Base-by-base conservation (phyloP, 2,113 vertebrate genomes). In the Syngnathoides biaculeatus region DNA sequence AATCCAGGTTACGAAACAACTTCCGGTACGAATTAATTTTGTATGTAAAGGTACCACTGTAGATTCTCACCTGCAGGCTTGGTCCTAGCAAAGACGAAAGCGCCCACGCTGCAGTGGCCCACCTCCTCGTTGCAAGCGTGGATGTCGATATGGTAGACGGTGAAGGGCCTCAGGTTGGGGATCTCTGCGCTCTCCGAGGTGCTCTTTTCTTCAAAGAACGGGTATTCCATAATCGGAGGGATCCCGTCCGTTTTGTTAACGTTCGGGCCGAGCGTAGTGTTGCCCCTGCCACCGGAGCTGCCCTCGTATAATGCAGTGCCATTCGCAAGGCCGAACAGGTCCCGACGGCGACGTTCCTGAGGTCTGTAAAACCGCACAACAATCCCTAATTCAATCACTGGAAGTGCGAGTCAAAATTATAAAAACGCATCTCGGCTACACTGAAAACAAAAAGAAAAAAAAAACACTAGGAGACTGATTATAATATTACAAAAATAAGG, bases 51-150 rank as follows among this genome's bases (percentile, higher is more conserved):
- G n/a, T n/a, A n/a, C n/a, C n/a, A n/a, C 12, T 2, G 2, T 9
- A n/a, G 13, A 67, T 35, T 48, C 84, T 83, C 83, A 99, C 97
- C 95, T 93, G 95, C 95, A 14, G 95, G 96, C 93, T 95, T 97
- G 67, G 97, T 99, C 82, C 97, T 93, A 40, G 97, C 94, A 71
- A 95, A 98, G 70, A 98, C 94, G 0, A 98, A 99, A 79, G 95
- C 94, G 20, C 95, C 95, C 1, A 94, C 95, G 0, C 97, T 98
- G 74, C 97, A 99, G 68, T 93, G 91, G 0, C 92, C 92, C 2
- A 96, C 94, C 82, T 96, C 94, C 0, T 96, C 93, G 74, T 98
- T 98, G 74, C 97, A 99, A 75, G 96, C 97, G 64, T 99, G 97
- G 50, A 99, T 94, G 75, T 99, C 96, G 0, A 99, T 95, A 68